Conservation (phyloP, 2,113 vertebrate genomes). For the Protobothrops mucrosquamatus region DNA sequence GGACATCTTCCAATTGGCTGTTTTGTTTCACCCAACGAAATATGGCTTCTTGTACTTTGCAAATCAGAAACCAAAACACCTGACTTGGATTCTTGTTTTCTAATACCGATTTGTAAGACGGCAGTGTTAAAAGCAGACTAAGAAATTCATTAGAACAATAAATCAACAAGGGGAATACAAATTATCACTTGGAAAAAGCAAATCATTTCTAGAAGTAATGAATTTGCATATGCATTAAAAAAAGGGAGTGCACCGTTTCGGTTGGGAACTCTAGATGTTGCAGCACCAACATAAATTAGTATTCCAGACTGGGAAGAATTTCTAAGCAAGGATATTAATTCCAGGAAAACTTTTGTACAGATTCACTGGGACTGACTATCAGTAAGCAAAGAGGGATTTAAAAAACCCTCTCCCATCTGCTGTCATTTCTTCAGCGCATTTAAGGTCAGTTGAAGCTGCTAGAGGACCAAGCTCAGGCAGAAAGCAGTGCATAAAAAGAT, state of each 20-base stretch:
- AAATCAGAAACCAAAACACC: not conserved
- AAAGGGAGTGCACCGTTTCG: not conserved
- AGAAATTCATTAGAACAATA: not conserved
- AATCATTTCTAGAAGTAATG: not conserved
- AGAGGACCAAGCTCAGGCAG: slow-evolving; percentile 45
- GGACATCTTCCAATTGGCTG: not conserved
- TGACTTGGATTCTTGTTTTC: not conserved
- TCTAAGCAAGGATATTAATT: not conserved
- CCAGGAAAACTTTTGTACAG: slow-evolving; percentile 9
- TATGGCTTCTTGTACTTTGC: not conserved
- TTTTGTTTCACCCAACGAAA: not conserved
- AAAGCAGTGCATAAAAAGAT: not conserved
- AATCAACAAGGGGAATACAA: not conserved
- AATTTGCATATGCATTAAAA: not conserved
- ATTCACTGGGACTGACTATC: not conserved
- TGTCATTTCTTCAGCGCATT: slow-evolving; percentile 14
- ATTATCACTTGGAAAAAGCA: not conserved
- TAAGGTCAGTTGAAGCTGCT: slow-evolving; percentile 33
- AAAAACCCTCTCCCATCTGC: slow-evolving; percentile 11
- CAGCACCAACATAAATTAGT: not conserved
- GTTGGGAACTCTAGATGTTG: not conserved
- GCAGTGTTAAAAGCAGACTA: not conserved
- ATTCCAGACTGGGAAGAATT: not conserved
- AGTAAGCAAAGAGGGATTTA: not conserved
- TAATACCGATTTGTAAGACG: not conserved